Conservation (phyloP, 1,140 invertebrate genomes). For the Listronotus bonariensis region DNA sequence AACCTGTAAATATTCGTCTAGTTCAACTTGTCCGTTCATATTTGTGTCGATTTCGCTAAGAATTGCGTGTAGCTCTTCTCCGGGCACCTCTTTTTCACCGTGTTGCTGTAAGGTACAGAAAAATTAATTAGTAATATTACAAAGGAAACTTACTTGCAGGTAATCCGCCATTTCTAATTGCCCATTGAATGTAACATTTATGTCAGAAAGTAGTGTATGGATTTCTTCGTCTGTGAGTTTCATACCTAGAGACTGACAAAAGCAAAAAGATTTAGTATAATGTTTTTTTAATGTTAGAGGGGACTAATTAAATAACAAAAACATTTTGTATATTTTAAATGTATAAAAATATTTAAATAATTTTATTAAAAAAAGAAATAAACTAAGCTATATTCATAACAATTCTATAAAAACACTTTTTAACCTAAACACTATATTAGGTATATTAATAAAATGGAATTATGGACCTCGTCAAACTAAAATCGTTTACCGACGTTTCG, state of each 20-base stretch:
- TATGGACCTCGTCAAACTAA: too few species aligned
- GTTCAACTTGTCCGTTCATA: slow-evolving; percentile 98
- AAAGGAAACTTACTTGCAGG: slow-evolving; percentile 66
- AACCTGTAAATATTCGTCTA: slow-evolving; percentile 99
- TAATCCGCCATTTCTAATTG: slow-evolving; percentile 75
- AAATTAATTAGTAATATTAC: slow-evolving; percentile 21
- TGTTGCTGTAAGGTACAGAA: slow-evolving; percentile 71
- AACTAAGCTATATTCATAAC: too few species aligned
- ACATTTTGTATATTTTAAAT: too few species aligned
- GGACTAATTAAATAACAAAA: too few species aligned
- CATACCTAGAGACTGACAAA: slow-evolving; percentile 65
- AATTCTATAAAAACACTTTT: too few species aligned
- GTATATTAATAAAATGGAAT: too few species aligned
- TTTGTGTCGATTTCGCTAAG: slow-evolving; percentile 98
- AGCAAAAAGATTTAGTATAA: too few species aligned
- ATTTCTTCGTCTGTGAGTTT: slow-evolving; percentile 67
- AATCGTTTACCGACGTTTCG: too few species aligned
- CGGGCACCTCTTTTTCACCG: slow-evolving; percentile 87
- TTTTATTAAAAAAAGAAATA: too few species aligned
- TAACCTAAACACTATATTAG: too few species aligned
- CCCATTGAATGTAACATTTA: slow-evolving; percentile 69
- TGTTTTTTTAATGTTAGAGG: too few species aligned
- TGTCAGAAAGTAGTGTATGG: slow-evolving; percentile 68
- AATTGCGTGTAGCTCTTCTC: slow-evolving; percentile 96
- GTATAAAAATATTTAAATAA: too few species aligned